Evolutionary conservation across 2,797 vertebrate species (phyloP).

Genomic region (Darevskia nairensis): DNA sequence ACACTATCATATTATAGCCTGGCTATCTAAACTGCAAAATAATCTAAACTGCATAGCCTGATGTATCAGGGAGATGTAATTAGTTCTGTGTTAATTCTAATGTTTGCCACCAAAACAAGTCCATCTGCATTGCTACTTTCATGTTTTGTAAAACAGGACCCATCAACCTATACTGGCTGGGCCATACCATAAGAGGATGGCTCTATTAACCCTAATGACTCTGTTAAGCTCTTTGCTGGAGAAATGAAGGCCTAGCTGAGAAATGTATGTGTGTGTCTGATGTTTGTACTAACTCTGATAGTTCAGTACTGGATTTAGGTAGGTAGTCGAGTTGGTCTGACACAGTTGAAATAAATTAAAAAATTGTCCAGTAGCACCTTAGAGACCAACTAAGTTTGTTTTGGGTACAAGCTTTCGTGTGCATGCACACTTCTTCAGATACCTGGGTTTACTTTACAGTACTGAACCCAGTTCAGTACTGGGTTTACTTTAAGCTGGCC

Average conservation of each 20-base stretch:
- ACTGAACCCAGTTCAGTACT: conserved; percentile 37
- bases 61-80: background rate
- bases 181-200: background rate
- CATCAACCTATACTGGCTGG: background rate
- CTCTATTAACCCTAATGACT: background rate
- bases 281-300: conserved; percentile 36
- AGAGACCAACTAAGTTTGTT: too few relatives aligned
- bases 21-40: conserved; percentile 4
- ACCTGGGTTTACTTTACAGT: background rate
- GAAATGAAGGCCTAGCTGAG: background rate
- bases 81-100: background rate
- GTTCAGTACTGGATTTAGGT: conserved; percentile 11
- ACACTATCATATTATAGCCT: background rate
- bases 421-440: too few relatives aligned
- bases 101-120: background rate
- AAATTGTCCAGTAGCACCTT: too few relatives aligned
- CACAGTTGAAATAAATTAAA: too few relatives aligned
- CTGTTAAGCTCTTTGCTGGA: background rate
- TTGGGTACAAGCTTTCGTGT: too few relatives aligned
- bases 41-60: background rate
- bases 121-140: background rate
- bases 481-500: conserved; percentile 37
- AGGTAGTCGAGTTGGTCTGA: too few relatives aligned
- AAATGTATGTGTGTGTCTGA: conserved; percentile 25
- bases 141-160: conserved; percentile 3